phyloP scores from a whole-genome alignment of 2,797 vertebrate species.

The Crenuchus spilurus region DNA sequence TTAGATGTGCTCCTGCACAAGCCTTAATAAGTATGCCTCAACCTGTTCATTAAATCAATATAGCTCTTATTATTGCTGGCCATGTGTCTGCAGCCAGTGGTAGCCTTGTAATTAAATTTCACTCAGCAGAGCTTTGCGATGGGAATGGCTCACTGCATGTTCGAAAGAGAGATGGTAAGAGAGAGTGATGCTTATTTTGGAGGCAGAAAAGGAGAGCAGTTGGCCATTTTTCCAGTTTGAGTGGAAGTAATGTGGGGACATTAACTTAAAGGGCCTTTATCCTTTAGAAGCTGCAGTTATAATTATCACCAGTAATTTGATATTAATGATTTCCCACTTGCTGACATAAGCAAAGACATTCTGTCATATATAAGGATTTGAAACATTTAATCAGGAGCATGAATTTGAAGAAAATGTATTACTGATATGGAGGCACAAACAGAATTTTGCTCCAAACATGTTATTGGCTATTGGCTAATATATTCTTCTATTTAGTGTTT shows the following conservation, averaged over 20 bases:
- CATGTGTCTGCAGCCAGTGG: conserved; percentile 12
- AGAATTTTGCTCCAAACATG: too few relatives aligned
- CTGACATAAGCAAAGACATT: too few relatives aligned
- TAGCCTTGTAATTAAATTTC: conserved; percentile 53
- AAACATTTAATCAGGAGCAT: too few relatives aligned
- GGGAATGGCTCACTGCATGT: conserved; percentile 25
- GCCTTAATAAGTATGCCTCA: conserved; percentile 56
- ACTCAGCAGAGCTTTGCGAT: conserved; percentile 44
- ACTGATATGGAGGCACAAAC: too few relatives aligned
- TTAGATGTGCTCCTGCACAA: conserved; percentile 33
- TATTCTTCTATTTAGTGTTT: too few relatives aligned
- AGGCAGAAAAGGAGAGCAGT: conserved; percentile 6
- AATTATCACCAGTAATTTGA: too few relatives aligned
- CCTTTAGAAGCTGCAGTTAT: background rate
- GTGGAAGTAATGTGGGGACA: background rate
- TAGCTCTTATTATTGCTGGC: conserved; percentile 59
- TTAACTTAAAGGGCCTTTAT: too few relatives aligned
- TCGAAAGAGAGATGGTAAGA: background rate
- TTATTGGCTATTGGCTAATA: too few relatives aligned
- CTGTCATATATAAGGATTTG: too few relatives aligned
- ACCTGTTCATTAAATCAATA: conserved; percentile 69
- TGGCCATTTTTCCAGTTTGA: background rate
- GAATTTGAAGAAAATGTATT: too few relatives aligned
- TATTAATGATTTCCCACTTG: too few relatives aligned
- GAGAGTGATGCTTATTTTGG: conserved; percentile 47